phyloP scores from a whole-genome alignment of 1,140 invertebrate species.

The Zaprionus vittiger region DNA sequence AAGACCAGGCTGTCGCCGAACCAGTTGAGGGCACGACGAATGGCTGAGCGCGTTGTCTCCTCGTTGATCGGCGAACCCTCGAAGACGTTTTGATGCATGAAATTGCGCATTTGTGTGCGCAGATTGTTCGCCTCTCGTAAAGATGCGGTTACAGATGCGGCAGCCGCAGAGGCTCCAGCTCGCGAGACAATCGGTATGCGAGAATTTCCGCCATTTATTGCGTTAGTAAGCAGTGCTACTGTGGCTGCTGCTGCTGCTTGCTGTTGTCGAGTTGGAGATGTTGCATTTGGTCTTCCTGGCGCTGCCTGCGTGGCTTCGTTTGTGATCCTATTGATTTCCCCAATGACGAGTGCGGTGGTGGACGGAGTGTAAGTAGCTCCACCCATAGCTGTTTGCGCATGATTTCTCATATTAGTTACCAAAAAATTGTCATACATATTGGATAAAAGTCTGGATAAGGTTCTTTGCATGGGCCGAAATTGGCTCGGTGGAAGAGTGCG shows the following conservation, averaged over 20 bases:
- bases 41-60: slow-evolving; percentile 61
- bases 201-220: not conserved
- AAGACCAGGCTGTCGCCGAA: slow-evolving; percentile 61
- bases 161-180: not conserved
- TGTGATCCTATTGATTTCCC: slow-evolving; percentile 3
- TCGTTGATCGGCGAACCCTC: slow-evolving; percentile 65
- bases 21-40: slow-evolving; percentile 66
- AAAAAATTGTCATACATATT: slow-evolving; percentile 53
- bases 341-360: slow-evolving; percentile 3
- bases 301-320: not conserved
- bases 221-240: not conserved
- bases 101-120: slow-evolving; percentile 58
- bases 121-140: slow-evolving; percentile 30
- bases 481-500: slow-evolving; percentile 10
- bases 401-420: slow-evolving; percentile 71
- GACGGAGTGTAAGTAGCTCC: slow-evolving; percentile 25
- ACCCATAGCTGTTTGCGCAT: slow-evolving; percentile 69
- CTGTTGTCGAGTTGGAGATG: not conserved
- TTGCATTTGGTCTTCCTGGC: not conserved
- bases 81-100: slow-evolving; percentile 65
- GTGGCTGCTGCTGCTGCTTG: not conserved
- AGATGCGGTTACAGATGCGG: not conserved
- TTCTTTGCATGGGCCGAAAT: slow-evolving; percentile 25
- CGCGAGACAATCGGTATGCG: not conserved
- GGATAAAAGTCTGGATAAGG: slow-evolving; percentile 47